Evolutionary conservation across 2,888 invertebrate species (phyloP).

Genomic region (Marasmarcha lunaedactyla): DNA sequence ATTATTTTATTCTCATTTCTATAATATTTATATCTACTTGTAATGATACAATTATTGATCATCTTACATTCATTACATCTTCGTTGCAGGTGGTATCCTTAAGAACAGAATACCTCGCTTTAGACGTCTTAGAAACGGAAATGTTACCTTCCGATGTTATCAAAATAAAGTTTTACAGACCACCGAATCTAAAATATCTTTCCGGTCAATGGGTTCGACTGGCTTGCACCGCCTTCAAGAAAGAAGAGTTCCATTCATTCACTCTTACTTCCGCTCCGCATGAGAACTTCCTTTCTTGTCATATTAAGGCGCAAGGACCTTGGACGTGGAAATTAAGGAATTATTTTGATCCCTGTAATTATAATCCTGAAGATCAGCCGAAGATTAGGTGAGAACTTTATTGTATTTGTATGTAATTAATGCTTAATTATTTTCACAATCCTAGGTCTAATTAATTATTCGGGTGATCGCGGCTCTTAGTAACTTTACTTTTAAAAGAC

Average conservation of each 20-base stretch:
- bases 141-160: conserved; percentile 93
- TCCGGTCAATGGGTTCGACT: conserved; percentile 94
- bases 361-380: conserved; percentile 86
- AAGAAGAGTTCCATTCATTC: conserved; percentile 94
- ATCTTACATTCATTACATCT: too few species aligned
- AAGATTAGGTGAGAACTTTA: conserved; percentile 70
- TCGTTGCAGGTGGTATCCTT: conserved; percentile 81
- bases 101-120: conserved; percentile 89
- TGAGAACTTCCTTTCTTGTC: conserved; percentile 93
- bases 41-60: too few species aligned
- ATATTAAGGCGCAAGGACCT: conserved; percentile 90
- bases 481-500: too few species aligned
- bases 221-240: conserved; percentile 89
- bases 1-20: too few species aligned
- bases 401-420: too few species aligned
- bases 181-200: conserved; percentile 93
- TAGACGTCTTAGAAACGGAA: conserved; percentile 94
- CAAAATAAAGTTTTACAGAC: conserved; percentile 94
- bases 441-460: too few species aligned
- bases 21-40: too few species aligned
- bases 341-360: conserved; percentile 94
- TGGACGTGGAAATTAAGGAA: conserved; percentile 98
- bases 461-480: too few species aligned
- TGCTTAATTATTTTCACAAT: too few species aligned
- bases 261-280: conserved; percentile 96